Conservation (phyloP, 1,140 invertebrate genomes). For the Vanessa tameamea region DNA sequence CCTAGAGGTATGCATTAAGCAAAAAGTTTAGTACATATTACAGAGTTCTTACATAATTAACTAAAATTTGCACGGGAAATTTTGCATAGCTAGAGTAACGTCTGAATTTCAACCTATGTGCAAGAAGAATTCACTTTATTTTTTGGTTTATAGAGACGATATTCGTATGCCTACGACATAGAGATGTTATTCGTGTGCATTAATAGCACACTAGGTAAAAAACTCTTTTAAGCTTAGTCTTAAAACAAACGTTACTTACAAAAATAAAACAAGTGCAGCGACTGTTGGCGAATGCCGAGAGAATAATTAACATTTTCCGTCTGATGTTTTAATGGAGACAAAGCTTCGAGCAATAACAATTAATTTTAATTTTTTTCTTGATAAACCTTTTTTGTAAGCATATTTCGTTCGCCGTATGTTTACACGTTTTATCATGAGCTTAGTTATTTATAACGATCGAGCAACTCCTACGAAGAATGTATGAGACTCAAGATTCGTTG, state of each 20-base stretch:
- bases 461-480: constrained; percentile 1
- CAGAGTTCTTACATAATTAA: constrained; percentile 3
- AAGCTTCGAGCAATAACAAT: constrained; percentile 17
- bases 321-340: constrained; percentile 67
- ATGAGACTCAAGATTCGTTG: background rate
- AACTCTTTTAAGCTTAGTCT: constrained; percentile 59
- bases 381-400: constrained; percentile 1
- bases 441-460: background rate
- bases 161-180: constrained; percentile 27
- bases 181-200: constrained; percentile 39
- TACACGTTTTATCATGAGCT: background rate
- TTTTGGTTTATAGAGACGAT: constrained; percentile 23
- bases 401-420: background rate
- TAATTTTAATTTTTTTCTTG: constrained; percentile 18
- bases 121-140: background rate
- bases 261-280: constrained; percentile 66
- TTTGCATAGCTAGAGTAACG: background rate
- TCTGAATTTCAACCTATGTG: background rate
- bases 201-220: constrained; percentile 39
- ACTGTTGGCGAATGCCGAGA: constrained; percentile 53
- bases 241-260: constrained; percentile 56
- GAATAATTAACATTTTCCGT: constrained; percentile 66
- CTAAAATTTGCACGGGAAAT: background rate
- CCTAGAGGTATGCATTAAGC: too few relatives aligned
- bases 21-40: background rate